Percentiles rank a stretch among this genome's conserved stretches.
These are phyloP conservation scores for Mystacornis crossleyi DNA, from an alignment of 2,113 vertebrate genomes.

Conservation along the genomic window DNA sequence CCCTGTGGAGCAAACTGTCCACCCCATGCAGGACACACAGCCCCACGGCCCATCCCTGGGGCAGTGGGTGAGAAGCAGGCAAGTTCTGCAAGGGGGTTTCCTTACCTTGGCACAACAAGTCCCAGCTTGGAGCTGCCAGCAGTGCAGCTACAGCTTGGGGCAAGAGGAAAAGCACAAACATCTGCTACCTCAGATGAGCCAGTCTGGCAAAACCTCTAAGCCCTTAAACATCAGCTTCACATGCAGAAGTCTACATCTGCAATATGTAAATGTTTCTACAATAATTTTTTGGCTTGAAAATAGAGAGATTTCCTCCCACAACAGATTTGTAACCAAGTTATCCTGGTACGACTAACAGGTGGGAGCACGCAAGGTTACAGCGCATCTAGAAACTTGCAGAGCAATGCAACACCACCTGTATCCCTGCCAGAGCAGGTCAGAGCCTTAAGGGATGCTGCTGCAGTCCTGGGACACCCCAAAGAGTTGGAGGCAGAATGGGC, in stretches of 20 bases:
- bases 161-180: neutral
- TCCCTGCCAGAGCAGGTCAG: neutral
- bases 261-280: conserved; percentile 20
- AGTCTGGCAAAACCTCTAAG: neutral
- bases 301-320: neutral
- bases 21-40: fast-evolving
- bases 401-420: neutral
- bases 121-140: neutral
- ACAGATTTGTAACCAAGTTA: neutral
- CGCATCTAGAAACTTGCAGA: neutral
- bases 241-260: neutral
- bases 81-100: neutral
- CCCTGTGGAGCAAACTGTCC: neutral
- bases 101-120: neutral
- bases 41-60: neutral
- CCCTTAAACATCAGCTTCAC: neutral
- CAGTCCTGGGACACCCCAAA: neutral
- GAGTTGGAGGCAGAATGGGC: fast-evolving
- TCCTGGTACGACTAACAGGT: neutral
- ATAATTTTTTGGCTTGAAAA: neutral
- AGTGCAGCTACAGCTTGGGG: neutral
- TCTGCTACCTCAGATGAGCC: conserved; percentile 9
- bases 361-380: neutral
- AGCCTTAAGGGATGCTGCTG: neutral
- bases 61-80: neutral